A percentile compares a stretch with the other conserved stretches of the same genome.
phyloP scores from a whole-genome alignment of 2,113 vertebrate genomes.

The Fukomys damarensis region DNA sequence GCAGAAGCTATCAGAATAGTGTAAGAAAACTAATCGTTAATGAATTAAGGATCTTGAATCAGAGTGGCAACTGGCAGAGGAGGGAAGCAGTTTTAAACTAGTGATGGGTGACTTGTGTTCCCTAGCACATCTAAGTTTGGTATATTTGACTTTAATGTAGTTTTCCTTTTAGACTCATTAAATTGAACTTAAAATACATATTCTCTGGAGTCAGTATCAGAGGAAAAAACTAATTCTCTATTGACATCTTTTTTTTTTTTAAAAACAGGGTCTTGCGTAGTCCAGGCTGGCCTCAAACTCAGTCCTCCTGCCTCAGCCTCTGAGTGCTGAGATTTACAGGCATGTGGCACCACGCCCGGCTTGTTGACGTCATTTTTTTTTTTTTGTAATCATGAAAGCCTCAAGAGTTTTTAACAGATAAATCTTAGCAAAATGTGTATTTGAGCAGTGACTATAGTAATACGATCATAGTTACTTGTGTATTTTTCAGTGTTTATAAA shows the following conservation, averaged over 20 bases:
- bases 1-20: neutral
- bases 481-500: neutral
- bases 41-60: neutral
- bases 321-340: no score
- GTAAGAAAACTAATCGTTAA: neutral
- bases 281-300: no score
- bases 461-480: neutral
- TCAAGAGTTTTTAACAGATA: neutral
- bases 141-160: slow-evolving; percentile 10
- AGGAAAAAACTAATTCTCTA: neutral
- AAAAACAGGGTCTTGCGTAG: no score
- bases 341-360: no score
- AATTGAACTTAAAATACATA: slow-evolving; percentile 4
- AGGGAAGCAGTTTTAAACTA: neutral
- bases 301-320: no score
- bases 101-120: neutral
- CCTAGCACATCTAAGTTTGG: neutral
- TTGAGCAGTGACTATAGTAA: neutral
- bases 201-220: neutral
- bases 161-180: slow-evolving; percentile 31
- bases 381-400: neutral
- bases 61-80: neutral
- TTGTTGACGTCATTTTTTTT: no score
- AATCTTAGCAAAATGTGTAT: neutral
- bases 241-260: neutral